These are phyloP conservation scores for Gambelia wislizenii DNA, from an alignment of 2,797 vertebrate genomes.

Conservation along the genomic window DNA sequence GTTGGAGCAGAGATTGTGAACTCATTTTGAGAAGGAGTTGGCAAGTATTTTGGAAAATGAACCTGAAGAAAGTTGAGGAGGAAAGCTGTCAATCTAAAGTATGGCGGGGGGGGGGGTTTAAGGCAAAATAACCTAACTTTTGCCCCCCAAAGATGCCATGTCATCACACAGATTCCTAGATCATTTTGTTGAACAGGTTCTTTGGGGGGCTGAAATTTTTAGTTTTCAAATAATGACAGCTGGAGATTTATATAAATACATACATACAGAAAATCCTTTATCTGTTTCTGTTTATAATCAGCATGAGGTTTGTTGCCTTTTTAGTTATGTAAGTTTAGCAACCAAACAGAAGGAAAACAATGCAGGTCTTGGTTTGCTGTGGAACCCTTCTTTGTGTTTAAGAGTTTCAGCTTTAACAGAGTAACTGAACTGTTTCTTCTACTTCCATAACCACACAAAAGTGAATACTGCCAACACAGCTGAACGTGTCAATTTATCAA, in stretches of 20 bases:
- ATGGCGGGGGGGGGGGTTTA: too few species aligned
- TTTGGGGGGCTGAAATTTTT: not conserved
- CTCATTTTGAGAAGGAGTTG: not conserved
- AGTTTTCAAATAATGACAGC: not conserved
- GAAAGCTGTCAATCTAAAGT: not conserved
- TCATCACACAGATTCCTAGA: not conserved
- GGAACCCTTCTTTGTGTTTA: not conserved
- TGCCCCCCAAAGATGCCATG: not conserved
- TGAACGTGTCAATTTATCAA: not conserved
- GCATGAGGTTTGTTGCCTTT: not conserved
- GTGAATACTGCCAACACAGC: accelerated
- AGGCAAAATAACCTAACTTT: not conserved
- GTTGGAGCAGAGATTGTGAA: not conserved
- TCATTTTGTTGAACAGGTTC: not conserved
- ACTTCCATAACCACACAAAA: not conserved
- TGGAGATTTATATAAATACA: not conserved
- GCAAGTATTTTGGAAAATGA: not conserved
- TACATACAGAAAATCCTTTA: accelerated
- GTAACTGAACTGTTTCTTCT: not conserved
- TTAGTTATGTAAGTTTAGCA: accelerated
- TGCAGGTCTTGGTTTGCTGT: not conserved
- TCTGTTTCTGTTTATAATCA: accelerated
- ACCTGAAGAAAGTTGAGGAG: not conserved
- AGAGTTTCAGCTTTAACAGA: accelerated
- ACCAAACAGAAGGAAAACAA: not conserved